Conservation (phyloP, 2,888 invertebrate species). For the Parthenolecanium corni region DNA sequence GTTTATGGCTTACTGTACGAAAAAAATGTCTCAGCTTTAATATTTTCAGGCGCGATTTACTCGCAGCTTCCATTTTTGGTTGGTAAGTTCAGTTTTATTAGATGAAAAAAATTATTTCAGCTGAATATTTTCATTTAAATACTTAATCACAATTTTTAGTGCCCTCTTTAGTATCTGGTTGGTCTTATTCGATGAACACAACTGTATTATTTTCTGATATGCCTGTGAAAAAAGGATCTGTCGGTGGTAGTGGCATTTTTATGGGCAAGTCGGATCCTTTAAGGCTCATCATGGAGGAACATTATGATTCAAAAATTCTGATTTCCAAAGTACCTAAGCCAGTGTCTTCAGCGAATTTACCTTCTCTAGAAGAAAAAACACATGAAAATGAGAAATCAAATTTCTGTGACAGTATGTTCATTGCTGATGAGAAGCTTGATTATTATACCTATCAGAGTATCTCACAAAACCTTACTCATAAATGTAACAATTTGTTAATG, state of each 20-base stretch:
- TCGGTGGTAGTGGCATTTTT: conserved; percentile 45
- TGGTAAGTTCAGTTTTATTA: conserved; percentile 39
- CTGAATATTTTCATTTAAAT: not conserved
- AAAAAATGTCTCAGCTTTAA: conserved; percentile 47
- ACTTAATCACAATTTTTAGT: conserved; percentile 35
- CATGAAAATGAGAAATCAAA: not conserved
- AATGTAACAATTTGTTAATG: not conserved
- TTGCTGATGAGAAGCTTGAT: conserved; percentile 22
- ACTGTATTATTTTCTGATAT: conserved; percentile 44
- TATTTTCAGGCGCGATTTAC: conserved; percentile 67
- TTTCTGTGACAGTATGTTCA: not conserved
- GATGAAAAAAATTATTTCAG: too few species aligned
- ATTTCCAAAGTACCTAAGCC: conserved; percentile 33
- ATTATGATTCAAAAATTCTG: conserved; percentile 32
- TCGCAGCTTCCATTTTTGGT: conserved; percentile 67
- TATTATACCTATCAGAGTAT: not conserved
- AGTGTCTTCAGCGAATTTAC: not conserved
- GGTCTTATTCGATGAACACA: conserved; percentile 41
- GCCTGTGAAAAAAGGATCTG: conserved; percentile 37
- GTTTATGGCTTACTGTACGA: conserved; percentile 47
- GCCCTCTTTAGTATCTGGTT: conserved; percentile 41
- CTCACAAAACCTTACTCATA: not conserved
- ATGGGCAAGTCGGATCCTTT: conserved; percentile 37
- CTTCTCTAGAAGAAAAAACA: not conserved
- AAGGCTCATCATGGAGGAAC: conserved; percentile 31